Evolutionary conservation across 2,113 vertebrate genomes (phyloP), one percentile per base, ranked within the genome.

Genomic region (Microtus pennsylvanicus): DNA sequence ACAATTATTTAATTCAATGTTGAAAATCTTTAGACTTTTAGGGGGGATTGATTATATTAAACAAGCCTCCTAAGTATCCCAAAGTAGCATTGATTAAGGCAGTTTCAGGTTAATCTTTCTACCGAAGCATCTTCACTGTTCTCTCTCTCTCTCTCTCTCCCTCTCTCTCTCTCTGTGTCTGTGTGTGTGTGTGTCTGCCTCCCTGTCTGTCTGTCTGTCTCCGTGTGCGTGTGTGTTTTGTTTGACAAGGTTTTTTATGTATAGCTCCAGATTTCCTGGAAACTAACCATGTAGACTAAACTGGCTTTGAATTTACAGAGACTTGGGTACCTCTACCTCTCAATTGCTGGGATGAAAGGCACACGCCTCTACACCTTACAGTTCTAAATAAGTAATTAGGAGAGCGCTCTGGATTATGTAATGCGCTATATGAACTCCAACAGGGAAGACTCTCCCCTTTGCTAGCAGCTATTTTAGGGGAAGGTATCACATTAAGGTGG

Each of bases 331-430:
- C n/a, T 63, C 24, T 1, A 83, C n/a, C n/a, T 17, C 2, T 13
- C n/a, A 83, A 28, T 0, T 83, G 22, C 13, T 63, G 24, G 10
- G 22, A 42, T 42, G 61, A 61, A 61, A 42, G n/a, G 12, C 13
- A 26, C 42, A 4, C 8, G 1, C 24, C 22, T 38, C 12, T 38
- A 83, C 3, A 61, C 22, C 38, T 83, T 58, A 28, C 72, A 69
- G 22, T 77, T 94, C 67, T 94, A 91, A 96, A 80, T 89, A 82
- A 95, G 67, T 86, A 93, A 93, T 87, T 83, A 74, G 81, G 86
- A 93, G 26, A 70, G 17, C 47, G 38, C n/a, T 89, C 81, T 65
- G 47, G 77, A 89, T 87, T 93, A 70, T 45, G 24, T 19, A 78
- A 89, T 21, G 2, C 5, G 38, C 24, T 24, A 10, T 50, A 81